Conservation (phyloP, 2,888 invertebrate genomes). For the Troilus luridus region DNA sequence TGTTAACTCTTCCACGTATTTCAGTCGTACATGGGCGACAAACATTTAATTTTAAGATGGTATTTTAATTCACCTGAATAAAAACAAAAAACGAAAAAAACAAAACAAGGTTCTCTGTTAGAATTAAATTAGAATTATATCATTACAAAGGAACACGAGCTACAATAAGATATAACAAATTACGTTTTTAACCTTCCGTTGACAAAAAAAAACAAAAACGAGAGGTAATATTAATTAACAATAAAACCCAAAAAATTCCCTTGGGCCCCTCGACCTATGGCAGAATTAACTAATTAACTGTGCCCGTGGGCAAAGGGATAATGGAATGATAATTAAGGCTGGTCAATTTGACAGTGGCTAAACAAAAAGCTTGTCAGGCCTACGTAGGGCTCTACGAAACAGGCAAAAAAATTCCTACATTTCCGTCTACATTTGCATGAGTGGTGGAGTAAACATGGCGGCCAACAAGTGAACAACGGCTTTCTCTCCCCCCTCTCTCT, state of each 20-base stretch:
- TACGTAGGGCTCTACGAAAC: background rate
- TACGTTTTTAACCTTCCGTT: background rate
- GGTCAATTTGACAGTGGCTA: slow-evolving; percentile 29
- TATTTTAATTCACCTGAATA: no score
- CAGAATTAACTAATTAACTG: background rate
- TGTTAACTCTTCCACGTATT: no score
- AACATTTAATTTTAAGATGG: no score
- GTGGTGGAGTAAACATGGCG: slow-evolving; percentile 29
- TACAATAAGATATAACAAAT: background rate
- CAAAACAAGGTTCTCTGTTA: no score
- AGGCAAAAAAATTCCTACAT: slow-evolving; percentile 37
- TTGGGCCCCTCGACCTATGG: background rate
- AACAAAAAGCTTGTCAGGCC: slow-evolving; percentile 36
- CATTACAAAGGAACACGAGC: background rate
- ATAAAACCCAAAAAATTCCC: background rate
- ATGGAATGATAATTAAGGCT: slow-evolving; percentile 30
- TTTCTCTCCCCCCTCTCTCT: slow-evolving; percentile 33
- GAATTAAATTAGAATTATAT: no score
- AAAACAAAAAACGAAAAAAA: no score
- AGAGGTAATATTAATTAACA: background rate
- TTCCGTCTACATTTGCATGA: slow-evolving; percentile 39
- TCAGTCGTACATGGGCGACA: no score
- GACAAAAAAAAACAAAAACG: background rate
- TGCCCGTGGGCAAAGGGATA: background rate
- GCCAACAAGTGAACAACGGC: slow-evolving; percentile 22